Percentiles rank a stretch among this genome's conserved stretches.
phyloP scores from a whole-genome alignment of 2,797 vertebrate genomes.

The Typhlichthys eigenmanni region DNA sequence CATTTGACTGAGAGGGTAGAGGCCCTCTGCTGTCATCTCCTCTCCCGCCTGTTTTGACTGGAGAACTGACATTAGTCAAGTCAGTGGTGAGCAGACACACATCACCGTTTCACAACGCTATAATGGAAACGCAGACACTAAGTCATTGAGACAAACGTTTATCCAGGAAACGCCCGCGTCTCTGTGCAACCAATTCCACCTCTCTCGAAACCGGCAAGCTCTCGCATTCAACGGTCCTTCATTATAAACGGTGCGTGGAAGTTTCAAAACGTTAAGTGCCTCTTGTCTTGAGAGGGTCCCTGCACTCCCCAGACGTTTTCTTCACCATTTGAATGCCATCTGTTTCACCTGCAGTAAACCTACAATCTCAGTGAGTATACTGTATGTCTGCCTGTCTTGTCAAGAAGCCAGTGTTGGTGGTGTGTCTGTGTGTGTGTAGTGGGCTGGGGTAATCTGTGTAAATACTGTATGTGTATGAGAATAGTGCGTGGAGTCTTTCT shows the following conservation, averaged over 20 bases:
- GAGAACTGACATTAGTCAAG: slow-evolving; percentile 10
- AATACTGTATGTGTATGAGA: not conserved
- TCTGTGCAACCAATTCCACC: slow-evolving; percentile 10
- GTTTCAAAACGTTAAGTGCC: slow-evolving; percentile 43
- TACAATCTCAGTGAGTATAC: slow-evolving; percentile 11
- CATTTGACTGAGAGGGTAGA: too few species aligned
- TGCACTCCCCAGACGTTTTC: slow-evolving; percentile 25
- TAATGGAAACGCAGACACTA: slow-evolving; percentile 4
- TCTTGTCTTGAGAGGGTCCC: slow-evolving; percentile 21
- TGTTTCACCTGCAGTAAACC: slow-evolving; percentile 36
- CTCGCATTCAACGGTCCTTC: not conserved
- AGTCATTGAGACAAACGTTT: slow-evolving; percentile 33
- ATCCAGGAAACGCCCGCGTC: slow-evolving; percentile 25
- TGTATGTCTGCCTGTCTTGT: not conserved
- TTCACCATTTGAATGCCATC: slow-evolving; percentile 28
- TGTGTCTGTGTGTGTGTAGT: not conserved
- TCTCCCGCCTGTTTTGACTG: slow-evolving; percentile 26
- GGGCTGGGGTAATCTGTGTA: not conserved
- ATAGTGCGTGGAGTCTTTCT: not conserved
- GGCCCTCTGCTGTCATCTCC: slow-evolving; percentile 1
- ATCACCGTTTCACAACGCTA: slow-evolving; percentile 18
- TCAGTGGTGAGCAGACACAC: slow-evolving; percentile 11
- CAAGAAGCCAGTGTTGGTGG: too few species aligned
- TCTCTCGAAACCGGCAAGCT: slow-evolving; percentile 39
- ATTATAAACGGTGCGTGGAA: slow-evolving; percentile 31